Evolutionary conservation across 2,888 invertebrate species (phyloP).

Genomic region (Notodonta dromedarius): DNA sequence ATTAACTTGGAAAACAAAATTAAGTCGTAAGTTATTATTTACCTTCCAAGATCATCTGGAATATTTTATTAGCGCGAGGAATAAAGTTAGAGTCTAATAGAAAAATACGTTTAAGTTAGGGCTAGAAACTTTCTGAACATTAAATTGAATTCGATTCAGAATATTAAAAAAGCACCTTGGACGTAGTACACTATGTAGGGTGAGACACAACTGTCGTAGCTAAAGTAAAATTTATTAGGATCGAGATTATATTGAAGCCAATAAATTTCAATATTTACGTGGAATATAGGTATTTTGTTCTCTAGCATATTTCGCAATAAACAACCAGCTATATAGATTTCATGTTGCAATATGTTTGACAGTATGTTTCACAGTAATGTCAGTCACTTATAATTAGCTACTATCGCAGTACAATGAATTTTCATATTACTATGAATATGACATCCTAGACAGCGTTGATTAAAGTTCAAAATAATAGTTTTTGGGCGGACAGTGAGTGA

Average conservation of each 20-base stretch:
- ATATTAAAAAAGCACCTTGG: constrained; percentile 11
- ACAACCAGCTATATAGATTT: background rate
- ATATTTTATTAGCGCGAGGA: constrained; percentile 14
- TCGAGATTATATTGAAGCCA: constrained; percentile 18
- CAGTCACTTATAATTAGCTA: no score
- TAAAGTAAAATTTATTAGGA: constrained; percentile 24
- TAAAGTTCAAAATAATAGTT: constrained; percentile 47
- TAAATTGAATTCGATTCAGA: constrained; percentile 16
- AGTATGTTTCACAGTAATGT: no score
- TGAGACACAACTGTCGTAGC: constrained; percentile 11
- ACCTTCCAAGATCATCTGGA: constrained; percentile 14
- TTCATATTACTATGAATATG: background rate
- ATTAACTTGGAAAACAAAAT: constrained; percentile 28
- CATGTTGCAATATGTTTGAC: no score
- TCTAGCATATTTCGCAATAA: background rate
- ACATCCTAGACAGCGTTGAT: constrained; percentile 17
- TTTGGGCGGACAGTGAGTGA: constrained; percentile 40
- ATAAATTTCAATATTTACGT: constrained; percentile 20
- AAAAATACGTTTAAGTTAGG: constrained; percentile 27
- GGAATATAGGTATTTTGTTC: constrained; percentile 15
- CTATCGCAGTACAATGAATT: background rate
- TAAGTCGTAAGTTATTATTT: constrained; percentile 15
- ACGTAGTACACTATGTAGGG: constrained; percentile 11
- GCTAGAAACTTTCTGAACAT: constrained; percentile 26
- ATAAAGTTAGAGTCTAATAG: constrained; percentile 10